A percentile compares a stretch with the other conserved stretches of the same genome.
phyloP scores from a whole-genome alignment of 2,797 vertebrate species.

The Megalops cyprinoides region DNA sequence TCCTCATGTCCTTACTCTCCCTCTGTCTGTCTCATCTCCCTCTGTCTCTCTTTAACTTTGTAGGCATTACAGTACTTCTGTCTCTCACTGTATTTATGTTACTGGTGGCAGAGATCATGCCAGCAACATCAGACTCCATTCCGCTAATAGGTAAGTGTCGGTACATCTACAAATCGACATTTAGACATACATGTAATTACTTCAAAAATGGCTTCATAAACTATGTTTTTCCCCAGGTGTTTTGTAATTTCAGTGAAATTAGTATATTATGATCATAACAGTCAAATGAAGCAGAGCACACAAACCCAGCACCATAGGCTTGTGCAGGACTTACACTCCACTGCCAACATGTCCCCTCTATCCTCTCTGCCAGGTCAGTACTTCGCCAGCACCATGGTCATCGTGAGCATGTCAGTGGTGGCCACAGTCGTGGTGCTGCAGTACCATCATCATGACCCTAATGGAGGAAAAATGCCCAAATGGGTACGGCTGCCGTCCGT shows the following conservation, averaged over 20 bases:
- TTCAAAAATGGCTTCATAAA: background rate
- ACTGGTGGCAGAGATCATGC: slow-evolving; percentile 81
- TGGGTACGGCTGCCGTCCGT: slow-evolving; percentile 68
- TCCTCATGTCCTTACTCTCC: background rate
- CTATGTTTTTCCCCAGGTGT: background rate
- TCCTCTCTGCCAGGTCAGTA: slow-evolving; percentile 73
- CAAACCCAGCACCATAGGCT: no score
- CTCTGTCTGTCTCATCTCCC: background rate
- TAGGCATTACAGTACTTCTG: slow-evolving; percentile 79
- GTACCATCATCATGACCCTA: slow-evolving; percentile 82
- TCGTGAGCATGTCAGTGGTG: slow-evolving; percentile 81
- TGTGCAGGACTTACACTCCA: no score
- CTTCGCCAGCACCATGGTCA: slow-evolving; percentile 84
- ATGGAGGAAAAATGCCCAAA: slow-evolving; percentile 79
- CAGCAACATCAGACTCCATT: slow-evolving; percentile 79
- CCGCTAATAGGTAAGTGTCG: slow-evolving; percentile 74
- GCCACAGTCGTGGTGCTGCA: slow-evolving; percentile 80
- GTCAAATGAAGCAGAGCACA: no score
- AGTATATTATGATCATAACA: background rate
- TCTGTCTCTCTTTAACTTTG: slow-evolving; percentile 39
- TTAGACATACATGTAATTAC: background rate
- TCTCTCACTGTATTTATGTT: slow-evolving; percentile 82
- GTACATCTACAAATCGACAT: no score
- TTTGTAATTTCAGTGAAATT: background rate
- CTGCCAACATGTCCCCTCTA: slow-evolving; percentile 21